phyloP scores from a whole-genome alignment of 2,888 invertebrate genomes.

The Arenicola marina region DNA sequence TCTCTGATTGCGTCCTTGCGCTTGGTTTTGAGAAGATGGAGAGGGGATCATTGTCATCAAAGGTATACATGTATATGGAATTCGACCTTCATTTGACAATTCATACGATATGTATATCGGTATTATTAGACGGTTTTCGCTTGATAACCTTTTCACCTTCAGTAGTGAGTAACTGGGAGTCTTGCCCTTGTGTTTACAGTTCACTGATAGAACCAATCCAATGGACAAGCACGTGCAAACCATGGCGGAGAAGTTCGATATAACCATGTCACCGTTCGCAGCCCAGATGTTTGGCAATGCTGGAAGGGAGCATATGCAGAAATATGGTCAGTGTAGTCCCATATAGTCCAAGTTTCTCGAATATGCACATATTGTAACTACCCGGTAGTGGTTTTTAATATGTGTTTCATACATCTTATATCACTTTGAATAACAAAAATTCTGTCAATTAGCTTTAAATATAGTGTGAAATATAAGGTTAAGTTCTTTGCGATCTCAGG shows the following conservation, averaged over 20 bases:
- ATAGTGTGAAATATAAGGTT: no score
- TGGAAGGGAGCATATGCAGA: constrained; percentile 92
- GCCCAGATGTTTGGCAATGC: constrained; percentile 98
- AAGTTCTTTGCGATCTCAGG: no score
- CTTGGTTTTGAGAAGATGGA: constrained; percentile 99
- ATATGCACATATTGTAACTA: no score
- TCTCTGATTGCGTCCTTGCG: constrained; percentile 85
- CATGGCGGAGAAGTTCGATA: constrained; percentile 84
- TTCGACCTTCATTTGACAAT: background rate
- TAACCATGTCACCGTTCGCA: constrained; percentile 81
- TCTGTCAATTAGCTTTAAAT: no score
- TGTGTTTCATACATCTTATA: no score
- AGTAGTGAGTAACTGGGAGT: background rate
- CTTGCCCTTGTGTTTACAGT: constrained; percentile 57
- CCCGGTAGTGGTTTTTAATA: no score
- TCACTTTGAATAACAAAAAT: no score
- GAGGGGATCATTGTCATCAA: constrained; percentile 79
- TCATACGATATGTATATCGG: background rate
- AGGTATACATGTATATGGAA: constrained; percentile 63
- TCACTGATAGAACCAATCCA: constrained; percentile 54
- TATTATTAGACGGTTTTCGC: background rate
- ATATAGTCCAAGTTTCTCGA: no score
- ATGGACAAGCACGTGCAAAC: constrained; percentile 84
- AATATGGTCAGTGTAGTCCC: constrained; percentile 71
- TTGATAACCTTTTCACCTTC: no score